phyloP scores from a whole-genome alignment of 1,140 invertebrate species.

The Brachystomella parvula region DNA sequence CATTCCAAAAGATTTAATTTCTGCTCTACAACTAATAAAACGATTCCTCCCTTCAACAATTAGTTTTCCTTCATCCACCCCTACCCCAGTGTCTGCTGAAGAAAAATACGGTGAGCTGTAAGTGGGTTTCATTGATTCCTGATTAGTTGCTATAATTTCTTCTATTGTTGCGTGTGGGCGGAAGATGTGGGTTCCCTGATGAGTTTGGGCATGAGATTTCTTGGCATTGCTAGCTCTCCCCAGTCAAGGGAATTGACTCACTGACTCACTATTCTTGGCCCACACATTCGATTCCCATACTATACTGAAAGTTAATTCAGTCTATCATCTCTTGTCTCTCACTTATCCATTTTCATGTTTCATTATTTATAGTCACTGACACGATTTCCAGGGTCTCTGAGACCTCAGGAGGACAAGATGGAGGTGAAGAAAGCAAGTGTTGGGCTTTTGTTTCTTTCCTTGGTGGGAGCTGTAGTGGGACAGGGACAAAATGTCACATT shows the following conservation, averaged over 20 bases:
- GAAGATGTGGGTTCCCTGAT: no score
- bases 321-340: background rate
- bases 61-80: background rate
- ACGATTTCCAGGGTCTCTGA: background rate
- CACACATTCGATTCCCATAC: background rate
- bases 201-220: no score
- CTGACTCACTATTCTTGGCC: background rate
- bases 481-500: constrained; percentile 30
- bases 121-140: background rate
- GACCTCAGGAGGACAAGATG: background rate
- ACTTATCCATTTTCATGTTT: background rate
- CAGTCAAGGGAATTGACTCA: background rate
- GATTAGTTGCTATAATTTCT: background rate
- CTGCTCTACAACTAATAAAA: constrained; percentile 2
- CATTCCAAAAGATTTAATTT: no score
- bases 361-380: no score
- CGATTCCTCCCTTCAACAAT: background rate
- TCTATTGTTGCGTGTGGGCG: no score
- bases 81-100: background rate
- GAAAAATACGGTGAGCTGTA: background rate
- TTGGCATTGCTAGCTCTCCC: background rate
- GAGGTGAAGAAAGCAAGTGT: background rate
- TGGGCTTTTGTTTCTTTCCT: background rate
- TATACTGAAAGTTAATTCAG: background rate
- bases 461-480: background rate